Conservation (phyloP, 2,888 invertebrate genomes). For the Melinaea marsaeus region DNA sequence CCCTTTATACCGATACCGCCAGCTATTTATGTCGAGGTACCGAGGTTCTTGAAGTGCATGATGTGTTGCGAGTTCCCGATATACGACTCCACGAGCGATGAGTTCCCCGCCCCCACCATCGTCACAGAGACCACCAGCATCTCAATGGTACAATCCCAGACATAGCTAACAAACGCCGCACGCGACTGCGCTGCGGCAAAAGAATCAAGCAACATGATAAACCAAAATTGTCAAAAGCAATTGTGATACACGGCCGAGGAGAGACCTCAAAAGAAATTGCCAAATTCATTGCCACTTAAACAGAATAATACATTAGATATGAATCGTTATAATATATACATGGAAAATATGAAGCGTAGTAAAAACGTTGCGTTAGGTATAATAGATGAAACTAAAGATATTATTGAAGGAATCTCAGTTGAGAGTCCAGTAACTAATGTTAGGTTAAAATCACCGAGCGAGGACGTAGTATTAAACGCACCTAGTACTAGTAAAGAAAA, state of each 20-base stretch:
- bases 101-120: constrained; percentile 79
- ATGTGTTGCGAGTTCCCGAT: constrained; percentile 93
- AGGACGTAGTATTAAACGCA: constrained; percentile 48
- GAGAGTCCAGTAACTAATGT: constrained; percentile 40
- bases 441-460: constrained; percentile 45
- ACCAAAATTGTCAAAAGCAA: constrained; percentile 55
- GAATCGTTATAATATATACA: constrained; percentile 67
- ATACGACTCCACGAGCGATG: constrained; percentile 86
- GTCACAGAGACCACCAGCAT: constrained; percentile 84
- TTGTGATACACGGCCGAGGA: constrained; percentile 74
- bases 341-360: constrained; percentile 65
- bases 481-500: constrained; percentile 58
- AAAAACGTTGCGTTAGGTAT: constrained; percentile 64
- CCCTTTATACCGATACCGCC: constrained; percentile 93
- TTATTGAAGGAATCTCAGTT: constrained; percentile 46
- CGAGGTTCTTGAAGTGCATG: constrained; percentile 87
- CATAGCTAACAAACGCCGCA: constrained; percentile 81
- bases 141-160: constrained; percentile 82
- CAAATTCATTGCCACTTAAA: constrained; percentile 69
- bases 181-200: constrained; percentile 66
- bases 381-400: constrained; percentile 63
- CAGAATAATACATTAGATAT: constrained; percentile 70
- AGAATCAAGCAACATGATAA: constrained; percentile 48
- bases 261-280: constrained; percentile 60
- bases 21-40: constrained; percentile 91